These are phyloP conservation scores for Muscina levida DNA, from an alignment of 2,888 invertebrate species.

Conservation along the genomic window DNA sequence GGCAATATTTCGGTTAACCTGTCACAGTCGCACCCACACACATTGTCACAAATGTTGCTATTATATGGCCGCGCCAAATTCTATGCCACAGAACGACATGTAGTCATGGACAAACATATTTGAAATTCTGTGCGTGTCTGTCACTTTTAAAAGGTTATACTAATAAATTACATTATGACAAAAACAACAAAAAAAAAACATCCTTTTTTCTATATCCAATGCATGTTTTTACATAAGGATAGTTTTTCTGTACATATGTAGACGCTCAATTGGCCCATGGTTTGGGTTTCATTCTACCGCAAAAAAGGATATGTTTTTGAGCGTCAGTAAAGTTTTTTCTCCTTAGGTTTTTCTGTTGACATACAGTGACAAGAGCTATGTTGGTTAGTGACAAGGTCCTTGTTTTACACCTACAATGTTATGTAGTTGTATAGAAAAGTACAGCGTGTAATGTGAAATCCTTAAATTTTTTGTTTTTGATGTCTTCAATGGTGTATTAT, in stretches of 20 bases:
- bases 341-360: no score
- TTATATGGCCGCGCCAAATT: slow-evolving; percentile 23
- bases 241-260: not conserved
- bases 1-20: slow-evolving; percentile 10
- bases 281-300: not conserved
- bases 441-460: no score
- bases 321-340: no score
- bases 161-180: slow-evolving; percentile 42
- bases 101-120: slow-evolving; percentile 12
- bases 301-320: no score
- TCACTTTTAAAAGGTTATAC: slow-evolving; percentile 50
- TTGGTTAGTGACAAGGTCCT: no score
- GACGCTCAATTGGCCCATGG: not conserved
- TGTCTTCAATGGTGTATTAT: no score
- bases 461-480: no score
- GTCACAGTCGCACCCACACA: slow-evolving; percentile 16
- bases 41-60: slow-evolving; percentile 30
- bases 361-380: no score
- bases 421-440: no score
- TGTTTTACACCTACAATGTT: no score
- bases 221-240: not conserved
- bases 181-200: slow-evolving; percentile 7
- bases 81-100: not conserved
- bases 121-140: slow-evolving; percentile 49
- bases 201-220: slow-evolving; percentile 23